phyloP scores from a whole-genome alignment of 2,888 invertebrate species.

The Anorthoa munda region DNA sequence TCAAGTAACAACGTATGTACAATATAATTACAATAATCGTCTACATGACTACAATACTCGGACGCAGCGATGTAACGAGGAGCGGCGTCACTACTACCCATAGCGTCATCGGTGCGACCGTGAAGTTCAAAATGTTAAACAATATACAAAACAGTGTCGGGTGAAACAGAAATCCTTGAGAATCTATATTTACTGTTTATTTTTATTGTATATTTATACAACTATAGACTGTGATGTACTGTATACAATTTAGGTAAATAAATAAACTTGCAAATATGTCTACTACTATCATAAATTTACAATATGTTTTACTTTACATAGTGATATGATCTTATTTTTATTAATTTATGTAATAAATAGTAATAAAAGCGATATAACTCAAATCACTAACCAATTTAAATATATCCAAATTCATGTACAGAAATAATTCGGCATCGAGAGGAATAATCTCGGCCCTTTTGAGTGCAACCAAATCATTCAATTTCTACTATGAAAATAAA shows the following conservation, averaged over 20 bases:
- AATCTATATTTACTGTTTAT: conserved; percentile 47
- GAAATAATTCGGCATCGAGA: conserved; percentile 82
- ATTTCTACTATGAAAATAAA: conserved; percentile 36
- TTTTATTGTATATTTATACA: conserved; percentile 61
- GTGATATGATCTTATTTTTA: conserved; percentile 80
- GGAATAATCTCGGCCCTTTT: conserved; percentile 69
- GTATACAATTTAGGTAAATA: conserved; percentile 68
- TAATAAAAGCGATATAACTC: conserved; percentile 70
- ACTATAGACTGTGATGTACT: conserved; percentile 76
- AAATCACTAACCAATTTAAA: conserved; percentile 75
- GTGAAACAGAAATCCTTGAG: conserved; percentile 53
- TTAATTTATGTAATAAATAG: conserved; percentile 70
- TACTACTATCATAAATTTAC: conserved; percentile 73
- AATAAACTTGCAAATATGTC: conserved; percentile 71
- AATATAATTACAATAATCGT: conserved; percentile 85
- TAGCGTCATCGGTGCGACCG: conserved; percentile 16
- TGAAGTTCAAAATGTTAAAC: conserved; percentile 52
- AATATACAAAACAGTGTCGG: conserved; percentile 55
- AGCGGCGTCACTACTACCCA: neutral
- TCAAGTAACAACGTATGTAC: conserved; percentile 86
- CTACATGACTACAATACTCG: conserved; percentile 69
- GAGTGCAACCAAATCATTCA: conserved; percentile 50
- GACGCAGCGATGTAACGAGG: conserved; percentile 15
- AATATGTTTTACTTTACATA: conserved; percentile 70
- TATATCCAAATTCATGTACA: conserved; percentile 64